Evolutionary conservation across 2,797 vertebrate species (phyloP).

Genomic region (Brachyrhaphis roseni): DNA sequence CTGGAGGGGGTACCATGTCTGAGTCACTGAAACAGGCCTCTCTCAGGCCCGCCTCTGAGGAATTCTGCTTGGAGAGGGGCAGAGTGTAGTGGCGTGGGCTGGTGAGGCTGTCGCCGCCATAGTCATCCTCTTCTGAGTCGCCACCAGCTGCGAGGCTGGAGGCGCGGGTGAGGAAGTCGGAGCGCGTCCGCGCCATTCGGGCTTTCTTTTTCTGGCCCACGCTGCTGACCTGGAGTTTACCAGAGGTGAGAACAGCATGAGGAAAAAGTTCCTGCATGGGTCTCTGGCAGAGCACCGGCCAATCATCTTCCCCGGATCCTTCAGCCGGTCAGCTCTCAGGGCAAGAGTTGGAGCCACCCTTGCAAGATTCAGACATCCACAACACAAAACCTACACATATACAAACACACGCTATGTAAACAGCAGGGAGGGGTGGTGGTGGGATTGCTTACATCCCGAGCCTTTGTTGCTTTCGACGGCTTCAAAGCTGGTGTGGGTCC

Average conservation of each 20-base stretch:
- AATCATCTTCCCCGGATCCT: constrained; percentile 14
- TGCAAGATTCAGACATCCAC: constrained; percentile 25
- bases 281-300: constrained; percentile 17
- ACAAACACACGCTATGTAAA: constrained; percentile 34
- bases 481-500: constrained; percentile 55
- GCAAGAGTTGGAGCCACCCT: neutral
- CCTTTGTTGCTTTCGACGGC: constrained; percentile 67
- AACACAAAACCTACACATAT: constrained; percentile 30
- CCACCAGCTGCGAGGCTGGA: constrained; percentile 88
- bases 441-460: constrained; percentile 68
- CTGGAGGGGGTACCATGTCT: constrained; percentile 90
- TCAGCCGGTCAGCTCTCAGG: constrained; percentile 10
- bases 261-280: constrained; percentile 58
- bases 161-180: constrained; percentile 98
- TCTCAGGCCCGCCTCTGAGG: constrained; percentile 80
- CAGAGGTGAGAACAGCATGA: constrained; percentile 82
- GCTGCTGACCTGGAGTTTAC: constrained; percentile 92
- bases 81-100: constrained; percentile 84
- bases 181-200: constrained; percentile 98
- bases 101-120: constrained; percentile 83
- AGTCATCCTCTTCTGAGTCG: constrained; percentile 95
- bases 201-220: constrained; percentile 96
- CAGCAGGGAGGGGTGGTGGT: neutral
- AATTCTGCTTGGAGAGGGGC: constrained; percentile 83
- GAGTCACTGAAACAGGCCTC: constrained; percentile 98